These are phyloP conservation scores for Apeira syringaria DNA, from an alignment of 2,888 invertebrate species.

Conservation along the genomic window DNA sequence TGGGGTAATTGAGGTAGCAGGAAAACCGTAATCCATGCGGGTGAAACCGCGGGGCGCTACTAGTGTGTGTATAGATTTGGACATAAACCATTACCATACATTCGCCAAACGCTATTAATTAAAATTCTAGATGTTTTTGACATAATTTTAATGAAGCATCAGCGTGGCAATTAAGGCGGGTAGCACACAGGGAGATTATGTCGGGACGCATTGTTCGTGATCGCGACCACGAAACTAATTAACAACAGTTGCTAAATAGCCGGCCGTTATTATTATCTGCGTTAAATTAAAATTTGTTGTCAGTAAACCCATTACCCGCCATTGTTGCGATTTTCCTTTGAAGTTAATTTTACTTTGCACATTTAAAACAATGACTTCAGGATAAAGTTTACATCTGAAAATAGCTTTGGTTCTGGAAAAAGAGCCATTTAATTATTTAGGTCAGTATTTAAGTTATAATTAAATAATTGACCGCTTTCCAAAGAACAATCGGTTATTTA, in stretches of 20 bases:
- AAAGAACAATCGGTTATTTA: too few species aligned
- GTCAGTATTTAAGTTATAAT: too few species aligned
- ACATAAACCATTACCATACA: too few species aligned
- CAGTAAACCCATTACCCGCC: constrained; percentile 18
- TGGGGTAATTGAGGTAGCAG: too few species aligned
- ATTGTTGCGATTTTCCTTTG: constrained; percentile 13
- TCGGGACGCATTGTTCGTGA: constrained; percentile 58
- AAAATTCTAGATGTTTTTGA: constrained; percentile 12
- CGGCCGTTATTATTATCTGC: constrained; percentile 36
- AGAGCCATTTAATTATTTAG: too few species aligned
- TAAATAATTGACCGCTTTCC: too few species aligned
- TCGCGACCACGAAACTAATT: constrained; percentile 60
- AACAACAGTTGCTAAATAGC: constrained; percentile 53
- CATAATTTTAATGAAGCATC: constrained; percentile 27
- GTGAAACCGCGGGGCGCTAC: too few species aligned
- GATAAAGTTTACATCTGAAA: constrained; percentile 3
- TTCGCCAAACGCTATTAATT: constrained; percentile 6
- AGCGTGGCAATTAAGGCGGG: constrained; percentile 27
- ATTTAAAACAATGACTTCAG: constrained; percentile 19
- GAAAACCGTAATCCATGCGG: too few species aligned
- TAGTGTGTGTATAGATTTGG: too few species aligned
- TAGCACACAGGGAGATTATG: constrained; percentile 38
- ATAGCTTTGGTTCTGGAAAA: not conserved
- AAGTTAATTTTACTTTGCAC: constrained; percentile 12
- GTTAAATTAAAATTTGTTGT: constrained; percentile 25